A percentile compares a stretch with the other conserved stretches of the same genome.
Conservation (phyloP, 1,140 invertebrate genomes). For the Galleria mellonella region DNA sequence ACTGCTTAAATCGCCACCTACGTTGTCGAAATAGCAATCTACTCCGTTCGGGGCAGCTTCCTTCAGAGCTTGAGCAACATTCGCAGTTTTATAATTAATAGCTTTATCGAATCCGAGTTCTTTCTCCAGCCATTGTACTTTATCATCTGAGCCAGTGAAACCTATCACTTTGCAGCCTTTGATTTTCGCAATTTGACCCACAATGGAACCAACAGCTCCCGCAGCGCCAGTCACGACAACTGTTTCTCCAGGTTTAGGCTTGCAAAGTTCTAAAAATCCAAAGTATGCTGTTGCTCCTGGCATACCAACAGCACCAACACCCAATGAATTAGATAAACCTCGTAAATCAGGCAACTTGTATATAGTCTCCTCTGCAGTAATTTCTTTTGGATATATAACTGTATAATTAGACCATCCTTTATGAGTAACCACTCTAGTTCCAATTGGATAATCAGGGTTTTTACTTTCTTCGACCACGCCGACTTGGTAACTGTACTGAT, state of each 20-base stretch:
- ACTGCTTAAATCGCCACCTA: constrained; percentile 76
- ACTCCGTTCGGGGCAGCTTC: constrained; percentile 76
- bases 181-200: constrained; percentile 83
- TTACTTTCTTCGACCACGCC: constrained; percentile 22
- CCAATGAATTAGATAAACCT: constrained; percentile 11
- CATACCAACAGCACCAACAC: constrained; percentile 22
- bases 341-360: constrained; percentile 19
- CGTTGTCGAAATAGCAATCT: constrained; percentile 75
- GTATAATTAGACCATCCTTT: constrained; percentile 75
- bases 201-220: constrained; percentile 79
- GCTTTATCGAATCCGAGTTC: constrained; percentile 79
- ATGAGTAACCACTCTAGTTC: constrained; percentile 63
- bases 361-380: constrained; percentile 6
- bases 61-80: constrained; percentile 69
- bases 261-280: constrained; percentile 78
- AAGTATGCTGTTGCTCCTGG: constrained; percentile 79
- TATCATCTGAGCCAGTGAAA: constrained; percentile 79
- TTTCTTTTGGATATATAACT: constrained; percentile 19
- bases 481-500: constrained; percentile 40
- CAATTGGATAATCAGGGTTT: constrained; percentile 65
- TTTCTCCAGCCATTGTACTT: constrained; percentile 78
- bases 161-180: constrained; percentile 79
- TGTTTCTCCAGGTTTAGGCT: constrained; percentile 78
- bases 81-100: constrained; percentile 80
- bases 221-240: constrained; percentile 78